Evolutionary conservation across 2,797 vertebrate genomes (phyloP), one percentile per base, ranked within the genome.

Genomic region (Zalophus californianus): DNA sequence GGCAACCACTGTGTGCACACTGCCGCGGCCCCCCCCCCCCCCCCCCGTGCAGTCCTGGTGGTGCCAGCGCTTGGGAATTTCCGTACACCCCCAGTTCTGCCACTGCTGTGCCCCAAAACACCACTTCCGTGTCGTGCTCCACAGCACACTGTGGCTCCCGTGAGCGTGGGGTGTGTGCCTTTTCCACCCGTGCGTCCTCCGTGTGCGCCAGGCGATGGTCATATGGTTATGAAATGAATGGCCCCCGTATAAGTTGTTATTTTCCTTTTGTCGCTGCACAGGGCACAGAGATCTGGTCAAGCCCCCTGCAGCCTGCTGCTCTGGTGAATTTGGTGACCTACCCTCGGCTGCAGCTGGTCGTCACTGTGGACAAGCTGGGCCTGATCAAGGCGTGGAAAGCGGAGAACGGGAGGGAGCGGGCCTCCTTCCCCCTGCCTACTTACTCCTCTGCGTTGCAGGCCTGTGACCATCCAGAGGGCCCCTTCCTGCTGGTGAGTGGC

Each of bases 201-300:
- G 4, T 32, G 20, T 83, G 60, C 38, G 12, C 72, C 14, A 1
- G 29, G 16, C 38, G 27, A 23, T 4, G 9, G 70, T 9, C 18
- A 18, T 60, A 15, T 7, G 2, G 66, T 48, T 29, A 14, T 11
- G 23, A 58, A 86, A 75, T 50, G 20, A 32, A 50, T 15, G 18
- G 48, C 23, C 32, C 68, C 35, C 38, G 0, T 41, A 0, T 56
- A 32, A 23, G 16, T 56, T 91, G 32, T 72, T 64, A 0, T 7
- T 7, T 66, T 48, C 14, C 12, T 75, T 58, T 70, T 80, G 32
- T 88, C 35, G 10, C 62, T 44, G 48, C 48, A 27, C 97, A 99
- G 99, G 99, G 98, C 72, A 89, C 96, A 2, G 98, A 98, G 94
- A 95, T 99, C 79, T 99, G 99, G 99, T 98, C 98, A 58, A 99